Evolutionary conservation across 2,113 vertebrate species (phyloP), one percentile per base, ranked within the genome.

Genomic region (Labeo catla): DNA sequence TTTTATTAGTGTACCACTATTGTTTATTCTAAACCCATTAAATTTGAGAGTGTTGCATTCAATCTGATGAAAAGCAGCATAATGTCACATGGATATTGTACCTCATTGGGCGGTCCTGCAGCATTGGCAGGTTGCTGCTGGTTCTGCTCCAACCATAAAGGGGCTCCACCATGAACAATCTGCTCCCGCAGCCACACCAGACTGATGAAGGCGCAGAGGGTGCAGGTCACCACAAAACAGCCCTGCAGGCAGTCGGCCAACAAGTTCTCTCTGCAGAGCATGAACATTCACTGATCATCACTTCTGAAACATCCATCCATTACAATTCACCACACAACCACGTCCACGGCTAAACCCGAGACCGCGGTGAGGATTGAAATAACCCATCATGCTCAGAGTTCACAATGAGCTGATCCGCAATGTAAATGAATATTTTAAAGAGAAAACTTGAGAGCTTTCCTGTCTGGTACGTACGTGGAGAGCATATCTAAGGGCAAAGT

Each of bases 151-250:
- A 99, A 70, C 98, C 98, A 99, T 83, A 97, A 96, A 0, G 98
- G 98, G 19, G 98, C 97, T 79, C 97, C 98, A 10, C 98, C 98
- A 0, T 99, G 98, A 79, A 99, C 96, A 0, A 99, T 99, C 93
- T 99, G 98, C 88, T 99, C 98, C 87, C 98, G 95, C 81, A 99
- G 93, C 98, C 98, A 99, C 74, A 99, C 98, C 83, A 99, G 96
- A 90, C 98, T 99, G 92, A 99, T 99, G 93, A 99, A 99, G 2
- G 97, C 97, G 80, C 98, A 99, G n/a, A 99, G 94, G 0, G 98
- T 99, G 92, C 98, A 99, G 0, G 97, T 99, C 78, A 99, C 98
- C 93, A 99, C 97, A 87, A 99, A 99, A 90, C 97, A 99, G 78
- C 98, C 98, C 92, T 99, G 98, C 91, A 99, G 95, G 92, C 97